Evolutionary conservation across 2,113 vertebrate species (phyloP).

Genomic region (Acrocephalus kingi): DNA sequence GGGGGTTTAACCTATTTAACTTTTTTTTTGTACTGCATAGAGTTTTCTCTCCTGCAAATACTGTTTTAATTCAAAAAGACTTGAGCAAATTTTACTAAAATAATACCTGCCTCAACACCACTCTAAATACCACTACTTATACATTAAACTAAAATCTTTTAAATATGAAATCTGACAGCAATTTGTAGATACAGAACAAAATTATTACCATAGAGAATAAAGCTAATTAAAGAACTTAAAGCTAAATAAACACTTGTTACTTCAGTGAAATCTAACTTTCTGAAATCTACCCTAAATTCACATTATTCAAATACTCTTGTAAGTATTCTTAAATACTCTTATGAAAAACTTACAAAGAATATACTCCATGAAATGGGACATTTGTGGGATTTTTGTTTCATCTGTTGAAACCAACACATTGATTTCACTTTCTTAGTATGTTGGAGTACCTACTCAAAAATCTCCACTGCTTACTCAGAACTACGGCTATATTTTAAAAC

Average conservation of each 20-base stretch:
- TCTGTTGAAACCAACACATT: neutral
- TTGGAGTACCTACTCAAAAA: neutral
- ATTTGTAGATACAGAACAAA: neutral
- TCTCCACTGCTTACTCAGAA: neutral
- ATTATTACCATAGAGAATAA: neutral
- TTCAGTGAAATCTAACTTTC: neutral
- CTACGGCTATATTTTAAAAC: neutral
- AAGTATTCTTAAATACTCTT: neutral
- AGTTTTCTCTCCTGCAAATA: neutral
- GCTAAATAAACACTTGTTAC: neutral
- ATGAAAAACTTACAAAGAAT: neutral
- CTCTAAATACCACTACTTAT: neutral
- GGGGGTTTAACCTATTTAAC: neutral
- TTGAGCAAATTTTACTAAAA: neutral
- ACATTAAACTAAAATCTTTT: neutral
- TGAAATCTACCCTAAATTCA: neutral
- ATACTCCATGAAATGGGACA: neutral
- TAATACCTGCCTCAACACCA: rapidly evolving
- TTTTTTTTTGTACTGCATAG: neutral
- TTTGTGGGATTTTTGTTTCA: neutral
- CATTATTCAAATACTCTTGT: neutral
- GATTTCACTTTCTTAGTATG: neutral
- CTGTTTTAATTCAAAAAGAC: neutral
- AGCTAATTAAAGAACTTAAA: neutral
- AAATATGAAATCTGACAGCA: neutral